phyloP scores from a whole-genome alignment of 2,888 invertebrate genomes.

The Agrotis segetum region DNA sequence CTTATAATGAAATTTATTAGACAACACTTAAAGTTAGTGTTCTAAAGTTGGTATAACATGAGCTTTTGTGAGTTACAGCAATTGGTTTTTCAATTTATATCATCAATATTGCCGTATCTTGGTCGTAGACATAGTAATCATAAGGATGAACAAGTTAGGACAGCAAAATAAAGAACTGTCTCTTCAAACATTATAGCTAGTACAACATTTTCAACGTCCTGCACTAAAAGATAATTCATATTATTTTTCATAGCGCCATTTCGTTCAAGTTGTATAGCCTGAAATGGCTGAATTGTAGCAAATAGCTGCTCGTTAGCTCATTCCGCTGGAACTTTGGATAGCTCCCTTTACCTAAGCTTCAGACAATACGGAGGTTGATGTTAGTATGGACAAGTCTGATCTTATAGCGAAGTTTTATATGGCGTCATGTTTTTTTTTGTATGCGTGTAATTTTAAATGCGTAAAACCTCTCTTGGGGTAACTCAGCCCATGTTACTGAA shows the following conservation, averaged over 20 bases:
- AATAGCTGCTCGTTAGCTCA: conserved; percentile 77
- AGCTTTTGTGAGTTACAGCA: too few species aligned
- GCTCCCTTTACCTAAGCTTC: conserved; percentile 62
- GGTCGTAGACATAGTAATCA: too few species aligned
- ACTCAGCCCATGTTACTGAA: too few species aligned
- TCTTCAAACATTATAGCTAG: conserved; percentile 18
- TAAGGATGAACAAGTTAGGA: neutral
- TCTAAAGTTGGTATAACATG: too few species aligned
- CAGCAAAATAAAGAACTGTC: neutral
- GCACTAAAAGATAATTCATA: conserved; percentile 40
- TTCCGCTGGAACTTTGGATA: conserved; percentile 67
- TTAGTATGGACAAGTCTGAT: conserved; percentile 36
- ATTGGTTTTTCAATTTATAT: too few species aligned
- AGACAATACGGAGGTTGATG: conserved; percentile 53
- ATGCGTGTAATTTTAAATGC: too few species aligned
- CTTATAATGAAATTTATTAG: too few species aligned
- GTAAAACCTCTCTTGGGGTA: too few species aligned
- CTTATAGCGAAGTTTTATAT: neutral
- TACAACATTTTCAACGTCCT: neutral
- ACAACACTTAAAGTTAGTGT: too few species aligned
- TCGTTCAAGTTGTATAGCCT: conserved; percentile 45
- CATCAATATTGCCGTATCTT: too few species aligned
- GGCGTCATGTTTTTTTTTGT: too few species aligned
- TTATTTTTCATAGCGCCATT: conserved; percentile 51
- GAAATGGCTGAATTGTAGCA: conserved; percentile 62